Base-by-base conservation (phyloP, 2,888 invertebrate species). In the Drosophila neutralis region DNA sequence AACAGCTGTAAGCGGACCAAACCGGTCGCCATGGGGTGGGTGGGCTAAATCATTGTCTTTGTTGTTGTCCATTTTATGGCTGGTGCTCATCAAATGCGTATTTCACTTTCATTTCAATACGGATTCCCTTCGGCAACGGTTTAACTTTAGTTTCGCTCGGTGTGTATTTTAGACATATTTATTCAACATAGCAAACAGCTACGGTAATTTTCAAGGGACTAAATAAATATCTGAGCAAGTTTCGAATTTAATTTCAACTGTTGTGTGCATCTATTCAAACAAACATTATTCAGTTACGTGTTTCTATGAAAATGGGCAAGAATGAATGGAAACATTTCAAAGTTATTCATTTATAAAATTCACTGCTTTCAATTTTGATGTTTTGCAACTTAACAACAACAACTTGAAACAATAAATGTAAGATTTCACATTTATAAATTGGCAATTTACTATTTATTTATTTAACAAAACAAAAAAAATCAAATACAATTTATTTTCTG, bases 21-120 rank as follows among this genome's bases (percentile, higher is more conserved):
- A 78, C 78, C 67, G 78, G 64, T 70, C 69, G 73, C 54, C 21
- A 42, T 33, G 4, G 15, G 8, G 35, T 18, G 18, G 36, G 21
- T 13, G 36, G 48, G 10, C 65, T 24, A 38, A 31, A 48, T 24
- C 15, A 27, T 8, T n/a, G 40, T 29, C 35, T 18, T 15, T 21
- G 15, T 33, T 33, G 7, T 21, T 35, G 11, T n/a, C 4, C 31
- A 62, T 42, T 10, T 36, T 57, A 31, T 13, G 49, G 38, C 21
- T 42, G 13, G 4, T 33, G 27, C 18, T n/a, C 21, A 35, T 68
- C 33, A 40, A 66, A 40, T 18, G n/a, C 36, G 2, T 36, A 15
- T 18, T 15, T 31, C 45, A 53, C 11, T 33, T 45, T 57, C 56
- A 70, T 52, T 70, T 52, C 3, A 24, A 8, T 27, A 27, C n/a